Evolutionary conservation across 2,797 vertebrate genomes (phyloP).

Genomic region (Notolabrus celidotus): DNA sequence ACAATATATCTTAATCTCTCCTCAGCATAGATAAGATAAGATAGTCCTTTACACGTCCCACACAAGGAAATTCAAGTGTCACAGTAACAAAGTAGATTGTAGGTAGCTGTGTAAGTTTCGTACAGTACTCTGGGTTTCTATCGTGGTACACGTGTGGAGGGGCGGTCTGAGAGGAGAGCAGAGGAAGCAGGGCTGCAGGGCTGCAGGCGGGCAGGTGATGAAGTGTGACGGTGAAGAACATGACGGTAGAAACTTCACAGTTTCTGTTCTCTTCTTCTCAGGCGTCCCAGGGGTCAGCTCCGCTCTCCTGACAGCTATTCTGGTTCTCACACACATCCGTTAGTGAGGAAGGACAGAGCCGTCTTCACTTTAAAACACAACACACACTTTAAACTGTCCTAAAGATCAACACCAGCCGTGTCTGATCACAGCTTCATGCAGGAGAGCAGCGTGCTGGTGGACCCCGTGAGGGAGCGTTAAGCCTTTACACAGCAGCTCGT

Average conservation of each 20-base stretch:
- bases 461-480: too few species aligned
- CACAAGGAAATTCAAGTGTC: too few species aligned
- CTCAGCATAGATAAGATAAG: too few species aligned
- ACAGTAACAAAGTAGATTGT: too few species aligned
- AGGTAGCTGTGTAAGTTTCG: too few species aligned
- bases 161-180: neutral
- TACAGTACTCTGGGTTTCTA: too few species aligned
- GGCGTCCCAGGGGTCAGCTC: constrained; percentile 64
- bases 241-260: constrained; percentile 66
- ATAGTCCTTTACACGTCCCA: too few species aligned
- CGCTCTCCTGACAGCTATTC: constrained; percentile 55
- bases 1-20: too few species aligned
- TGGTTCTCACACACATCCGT: constrained; percentile 65
- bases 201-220: constrained; percentile 56
- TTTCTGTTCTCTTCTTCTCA: constrained; percentile 75
- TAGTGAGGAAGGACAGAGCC: constrained; percentile 28
- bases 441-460: neutral
- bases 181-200: constrained; percentile 44
- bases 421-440: neutral
- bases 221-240: constrained; percentile 61
- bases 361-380: constrained; percentile 33
- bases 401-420: neutral
- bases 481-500: too few species aligned
- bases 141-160: neutral
- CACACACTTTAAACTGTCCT: constrained; percentile 37